Evolutionary conservation across 53 echinoderm and acorn worm species (phyloP).

Genomic region (Echinometra lucunter): DNA sequence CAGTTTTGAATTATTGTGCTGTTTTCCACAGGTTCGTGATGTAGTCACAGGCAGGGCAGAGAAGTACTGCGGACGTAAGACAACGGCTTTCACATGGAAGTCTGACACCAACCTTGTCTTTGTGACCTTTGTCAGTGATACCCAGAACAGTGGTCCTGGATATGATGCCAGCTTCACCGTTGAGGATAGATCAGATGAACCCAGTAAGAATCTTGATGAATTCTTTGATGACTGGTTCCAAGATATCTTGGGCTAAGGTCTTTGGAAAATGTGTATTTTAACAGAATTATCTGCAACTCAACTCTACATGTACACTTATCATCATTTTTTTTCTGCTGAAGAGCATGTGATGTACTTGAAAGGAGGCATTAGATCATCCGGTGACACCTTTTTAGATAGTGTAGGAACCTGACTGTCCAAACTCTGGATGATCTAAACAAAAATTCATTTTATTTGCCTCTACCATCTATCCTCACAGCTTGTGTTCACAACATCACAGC

Average conservation of each 20-base stretch:
- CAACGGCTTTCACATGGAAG: conserved; percentile 71
- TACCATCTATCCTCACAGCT: conserved; percentile 28
- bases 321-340: no score
- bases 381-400: no score
- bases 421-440: no score
- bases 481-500: conserved; percentile 72
- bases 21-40: conserved; percentile 68
- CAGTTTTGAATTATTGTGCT: background rate
- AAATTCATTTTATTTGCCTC: background rate
- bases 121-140: conserved; percentile 73
- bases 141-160: conserved; percentile 59
- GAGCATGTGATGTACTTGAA: no score
- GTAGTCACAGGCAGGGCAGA: conserved; percentile 64
- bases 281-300: no score
- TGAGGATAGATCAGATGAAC: conserved; percentile 67
- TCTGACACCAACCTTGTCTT: conserved; percentile 82
- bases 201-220: conserved; percentile 54
- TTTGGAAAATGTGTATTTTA: no score
- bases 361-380: no score
- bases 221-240: no score
- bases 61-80: conserved; percentile 69
- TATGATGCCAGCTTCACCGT: conserved; percentile 57
- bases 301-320: no score
- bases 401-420: no score
- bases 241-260: no score